Base-by-base conservation (phyloP, 2,888 invertebrate genomes). In the Sylvicola cinctus region DNA sequence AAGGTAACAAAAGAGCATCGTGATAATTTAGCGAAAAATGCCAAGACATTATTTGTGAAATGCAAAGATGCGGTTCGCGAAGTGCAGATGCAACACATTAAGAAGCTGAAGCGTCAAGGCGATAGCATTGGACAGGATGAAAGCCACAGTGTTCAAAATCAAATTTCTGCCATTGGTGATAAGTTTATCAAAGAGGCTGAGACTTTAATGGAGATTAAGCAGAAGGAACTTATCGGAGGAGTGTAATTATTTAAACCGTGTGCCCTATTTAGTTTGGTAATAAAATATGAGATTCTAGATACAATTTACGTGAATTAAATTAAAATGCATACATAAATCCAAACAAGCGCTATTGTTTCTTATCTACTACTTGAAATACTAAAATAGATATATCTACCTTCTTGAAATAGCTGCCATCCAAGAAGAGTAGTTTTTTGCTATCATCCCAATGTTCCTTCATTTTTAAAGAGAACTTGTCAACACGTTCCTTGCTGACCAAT, bases 1-100 rank as follows among this genome's bases (percentile, higher is more conserved):
- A 90, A 87, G 57, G 79, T 96, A 0, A 93, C 95, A 0, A 80
- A 80, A 50, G 93, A 96, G 52, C 81, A 91, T 49, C 65, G 95
- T 42, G 91, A 93, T 58, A 69, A 66, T 38, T 61, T 96, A 38
- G 74, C 83, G 0, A 88, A 85, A 58, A 83, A 74, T 64, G 91
- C 93, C 0, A 90, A 85, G 58, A 61, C 65, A 1, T 48, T 87
- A 33, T 85, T 73, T 49, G 68, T 79, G 3, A 81, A 79, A 53
- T 77, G 80, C 42, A 74, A 79, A 47, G 78, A 80, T 51, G 55
- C 64, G 7, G 65, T 90, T 34, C 74, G 74, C 50, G 75, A 81
- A 39, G 62, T 78, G 2, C 81, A 85, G 49, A 77, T 71, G 47
- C 71, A 71, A 41, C 68, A 66, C 38, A 54, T 76, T 0, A 81